Conservation (phyloP, 92 coral and sea anemone genomes). For the Epizoanthus ramosus region DNA sequence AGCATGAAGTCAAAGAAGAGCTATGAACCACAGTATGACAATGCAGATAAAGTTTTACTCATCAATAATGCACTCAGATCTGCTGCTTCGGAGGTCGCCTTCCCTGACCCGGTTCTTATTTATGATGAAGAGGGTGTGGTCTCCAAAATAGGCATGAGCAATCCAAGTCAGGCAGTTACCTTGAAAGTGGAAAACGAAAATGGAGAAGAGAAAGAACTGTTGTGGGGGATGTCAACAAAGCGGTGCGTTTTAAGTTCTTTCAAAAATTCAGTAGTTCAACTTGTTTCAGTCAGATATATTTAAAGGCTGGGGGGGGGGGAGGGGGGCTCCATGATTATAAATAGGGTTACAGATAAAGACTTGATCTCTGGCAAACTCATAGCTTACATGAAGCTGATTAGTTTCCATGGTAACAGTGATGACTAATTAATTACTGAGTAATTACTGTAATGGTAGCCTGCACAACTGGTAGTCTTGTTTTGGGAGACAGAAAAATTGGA, state of each 20-base stretch:
- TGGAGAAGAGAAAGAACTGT: not conserved
- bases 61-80: conserved; percentile 25
- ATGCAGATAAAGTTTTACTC: conserved; percentile 14
- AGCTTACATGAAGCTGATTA: too few species aligned
- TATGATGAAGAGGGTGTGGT: conserved; percentile 20
- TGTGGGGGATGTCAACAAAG: not conserved
- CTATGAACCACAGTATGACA: not conserved
- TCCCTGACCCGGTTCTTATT: conserved; percentile 22
- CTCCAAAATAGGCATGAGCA: conserved; percentile 21
- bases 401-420: too few species aligned
- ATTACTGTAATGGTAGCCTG: too few species aligned
- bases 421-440: too few species aligned
- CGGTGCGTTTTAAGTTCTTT: not conserved
- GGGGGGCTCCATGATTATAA: too few species aligned
- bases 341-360: too few species aligned
- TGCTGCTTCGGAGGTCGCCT: not conserved
- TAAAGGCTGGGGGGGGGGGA: too few species aligned
- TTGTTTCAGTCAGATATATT: too few species aligned
- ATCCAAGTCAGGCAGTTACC: conserved; percentile 9
- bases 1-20: not conserved
- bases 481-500: too few species aligned
- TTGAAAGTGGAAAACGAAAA: conserved; percentile 28
- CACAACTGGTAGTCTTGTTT: too few species aligned
- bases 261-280: too few species aligned
- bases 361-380: too few species aligned